Base-by-base conservation (phyloP, 1,140 invertebrate genomes). In the Acromyrmex echinatior region DNA sequence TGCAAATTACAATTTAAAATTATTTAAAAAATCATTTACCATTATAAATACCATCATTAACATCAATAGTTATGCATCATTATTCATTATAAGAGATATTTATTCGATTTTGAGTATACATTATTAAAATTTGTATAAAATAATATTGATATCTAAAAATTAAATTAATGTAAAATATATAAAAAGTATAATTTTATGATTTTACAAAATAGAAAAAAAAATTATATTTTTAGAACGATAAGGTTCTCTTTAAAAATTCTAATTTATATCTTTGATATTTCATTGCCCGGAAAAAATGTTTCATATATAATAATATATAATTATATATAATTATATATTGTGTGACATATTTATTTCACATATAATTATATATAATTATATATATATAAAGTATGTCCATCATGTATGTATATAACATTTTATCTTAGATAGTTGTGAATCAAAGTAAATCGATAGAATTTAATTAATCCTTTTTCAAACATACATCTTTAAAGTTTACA, bases 201-300 rank as follows among this genome's bases (percentile, higher is more conserved):
- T 21, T n/a, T 35, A 35, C 3, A 62, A 77, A 62, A 18, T 12
- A 39, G 14, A 39, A 39, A 9, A 21, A 39, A n/a, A 78, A 25
- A 39, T 62, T 25, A n/a, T 62, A 63, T 78, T 78, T 78, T 31
- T 9, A 78, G 2, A 45, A 68, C 7, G 14, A 2, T n/a, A 51
- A 51, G 49, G 3, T 68, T 49, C 3, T 31, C 28, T 66, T 51
- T 53, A 51, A 3, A 51, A 0, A 31, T 79, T 14, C 3, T 53
- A 21, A 21, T 79, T 79, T 35, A 35, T 58, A 25, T 81, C 5
- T 16, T 56, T 35, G 18, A 49, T 31, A n/a, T 66, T 18, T n/a
- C 0, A 35, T n/a, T 60, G 2, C 35, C 0, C 7, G 7, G 35
- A 39, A 39, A 39, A 39, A 39, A 39, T 39, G 7, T 39, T 7